Conservation (phyloP, 2,888 invertebrate species). For the Tuberolachnus salignus region DNA sequence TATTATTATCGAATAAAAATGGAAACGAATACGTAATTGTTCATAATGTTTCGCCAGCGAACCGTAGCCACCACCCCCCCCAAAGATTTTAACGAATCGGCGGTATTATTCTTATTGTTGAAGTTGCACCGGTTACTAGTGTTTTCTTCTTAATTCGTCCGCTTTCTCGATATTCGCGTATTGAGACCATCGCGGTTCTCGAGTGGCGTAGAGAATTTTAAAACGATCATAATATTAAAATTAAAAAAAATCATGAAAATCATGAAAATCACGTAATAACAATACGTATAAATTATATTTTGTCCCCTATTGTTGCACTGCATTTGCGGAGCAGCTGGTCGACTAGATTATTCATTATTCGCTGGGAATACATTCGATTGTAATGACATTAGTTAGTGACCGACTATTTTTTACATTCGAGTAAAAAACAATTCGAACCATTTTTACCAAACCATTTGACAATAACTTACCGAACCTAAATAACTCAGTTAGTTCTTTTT, state of each 20-base stretch:
- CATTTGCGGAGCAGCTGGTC: too few relatives aligned
- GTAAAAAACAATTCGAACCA: too few relatives aligned
- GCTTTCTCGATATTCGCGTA: background rate
- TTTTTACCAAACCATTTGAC: too few relatives aligned
- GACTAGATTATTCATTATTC: too few relatives aligned
- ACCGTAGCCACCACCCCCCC: too few relatives aligned
- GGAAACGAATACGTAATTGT: background rate
- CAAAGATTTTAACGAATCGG: background rate
- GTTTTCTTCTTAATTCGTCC: background rate
- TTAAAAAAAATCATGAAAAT: background rate
- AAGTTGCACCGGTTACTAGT: background rate
- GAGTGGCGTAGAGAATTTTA: conserved; percentile 11
- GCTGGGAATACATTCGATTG: too few relatives aligned
- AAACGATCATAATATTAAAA: background rate
- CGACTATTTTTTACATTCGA: too few relatives aligned
- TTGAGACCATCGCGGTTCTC: background rate
- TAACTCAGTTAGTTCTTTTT: too few relatives aligned
- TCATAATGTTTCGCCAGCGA: background rate
- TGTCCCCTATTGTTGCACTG: background rate
- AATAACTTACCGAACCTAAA: too few relatives aligned
- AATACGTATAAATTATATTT: conserved; percentile 3
- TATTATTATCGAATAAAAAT: background rate
- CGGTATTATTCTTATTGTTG: conserved; percentile 18
- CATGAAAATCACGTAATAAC: conserved; percentile 5
- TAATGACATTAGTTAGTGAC: too few relatives aligned